A percentile compares a stretch with the other conserved stretches of the same genome.
These are phyloP conservation scores for Lepidostoma basale DNA, from an alignment of 1,140 invertebrate species.

Conservation along the genomic window DNA sequence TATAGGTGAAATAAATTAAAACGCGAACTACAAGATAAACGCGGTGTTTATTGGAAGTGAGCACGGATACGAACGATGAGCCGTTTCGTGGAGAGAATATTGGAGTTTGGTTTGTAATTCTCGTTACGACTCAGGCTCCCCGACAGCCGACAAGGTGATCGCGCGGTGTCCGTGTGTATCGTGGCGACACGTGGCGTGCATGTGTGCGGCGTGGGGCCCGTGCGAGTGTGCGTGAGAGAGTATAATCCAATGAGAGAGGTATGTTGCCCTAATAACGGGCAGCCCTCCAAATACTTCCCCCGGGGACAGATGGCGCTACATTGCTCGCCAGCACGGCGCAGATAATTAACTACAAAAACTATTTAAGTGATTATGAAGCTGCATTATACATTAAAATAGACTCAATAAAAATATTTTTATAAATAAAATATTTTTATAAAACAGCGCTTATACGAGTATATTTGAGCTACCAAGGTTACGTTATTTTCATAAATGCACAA, in stretches of 20 bases:
- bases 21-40: too few species aligned
- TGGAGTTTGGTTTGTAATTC: neutral
- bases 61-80: neutral
- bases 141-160: conserved; percentile 14
- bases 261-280: conserved; percentile 32
- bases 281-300: conserved; percentile 29
- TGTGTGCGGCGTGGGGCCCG: neutral
- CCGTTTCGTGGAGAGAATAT: too few species aligned
- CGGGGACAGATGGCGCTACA: conserved; percentile 34
- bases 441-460: too few species aligned
- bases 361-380: too few species aligned
- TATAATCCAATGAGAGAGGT: conserved; percentile 36
- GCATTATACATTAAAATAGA: too few species aligned
- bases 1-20: too few species aligned
- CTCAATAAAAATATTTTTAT: too few species aligned
- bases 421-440: too few species aligned
- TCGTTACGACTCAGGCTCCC: neutral
- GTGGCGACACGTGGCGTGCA: neutral
- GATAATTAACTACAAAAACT: too few species aligned
- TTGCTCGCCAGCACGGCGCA: conserved; percentile 10
- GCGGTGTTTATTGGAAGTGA: too few species aligned
- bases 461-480: too few species aligned
- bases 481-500: too few species aligned
- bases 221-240: neutral
- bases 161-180: neutral